Evolutionary conservation across 2,113 vertebrate species (phyloP).

Genomic region (Pituophis catenifer): DNA sequence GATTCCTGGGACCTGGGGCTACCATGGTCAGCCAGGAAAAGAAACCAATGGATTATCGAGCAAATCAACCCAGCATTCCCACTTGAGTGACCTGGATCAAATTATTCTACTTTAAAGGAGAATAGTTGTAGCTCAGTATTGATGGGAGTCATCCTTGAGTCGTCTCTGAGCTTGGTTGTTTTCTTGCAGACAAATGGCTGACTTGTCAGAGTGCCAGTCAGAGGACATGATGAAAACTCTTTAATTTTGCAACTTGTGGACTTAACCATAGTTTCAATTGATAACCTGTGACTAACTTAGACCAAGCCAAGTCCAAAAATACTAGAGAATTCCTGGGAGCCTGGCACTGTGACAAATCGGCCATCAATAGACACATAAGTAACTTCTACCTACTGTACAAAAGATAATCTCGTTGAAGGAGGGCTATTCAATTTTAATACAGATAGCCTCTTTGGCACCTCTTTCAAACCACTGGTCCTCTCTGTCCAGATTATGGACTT

Average conservation of each 20-base stretch:
- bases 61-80: not conserved
- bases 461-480: not conserved
- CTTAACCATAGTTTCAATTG: not conserved
- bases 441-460: not conserved
- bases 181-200: no score
- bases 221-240: not conserved
- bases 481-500: not conserved
- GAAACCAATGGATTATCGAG: not conserved
- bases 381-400: not conserved
- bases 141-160: not conserved
- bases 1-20: not conserved
- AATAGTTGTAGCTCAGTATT: not conserved
- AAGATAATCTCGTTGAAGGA: not conserved
- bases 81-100: not conserved
- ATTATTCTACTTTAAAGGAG: not conserved
- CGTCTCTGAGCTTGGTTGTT: no score
- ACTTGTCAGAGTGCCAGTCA: not conserved
- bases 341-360: not conserved
- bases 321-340: not conserved
- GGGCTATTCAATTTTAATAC: not conserved
- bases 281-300: not conserved
- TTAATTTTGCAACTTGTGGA: not conserved
- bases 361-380: not conserved
- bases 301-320: not conserved
- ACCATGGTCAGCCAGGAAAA: not conserved